Base-by-base conservation (phyloP, 2,888 invertebrate genomes). In the Himalopsyche tibetana region DNA sequence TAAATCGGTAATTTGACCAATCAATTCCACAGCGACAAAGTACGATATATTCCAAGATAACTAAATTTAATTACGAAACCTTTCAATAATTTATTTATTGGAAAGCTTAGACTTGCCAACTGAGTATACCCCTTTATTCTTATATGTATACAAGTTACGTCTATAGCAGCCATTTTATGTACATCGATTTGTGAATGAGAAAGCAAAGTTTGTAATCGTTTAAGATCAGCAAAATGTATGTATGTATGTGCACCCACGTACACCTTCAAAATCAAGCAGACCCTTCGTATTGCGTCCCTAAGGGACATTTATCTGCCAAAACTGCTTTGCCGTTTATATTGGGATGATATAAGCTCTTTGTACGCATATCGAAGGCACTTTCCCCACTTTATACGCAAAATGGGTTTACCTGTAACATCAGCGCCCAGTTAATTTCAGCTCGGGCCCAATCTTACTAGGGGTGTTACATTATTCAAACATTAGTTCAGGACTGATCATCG, bases 401-500 rank as follows among this genome's bases (percentile, higher is more conserved):
- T 28, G 17, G 80, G 51, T 80, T 42, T 80, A 80, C 40, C 80
- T 80, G 42, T 80, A 80, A 28, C 74, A 74, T 74, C 15, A 28
- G 28, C 28, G 74, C 74, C 74, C 28, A 38, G 74, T 74, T 74
- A 82, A 63, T 82, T 82, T 40, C 28, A 40, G 55, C 28, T 55
- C n/a, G 38, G 19, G 82, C 55, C 55, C 55, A 55, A 36, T 38
- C 82, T 38, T 55, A 55, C 82, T 55, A 28, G 55, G 28, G 36
- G 82, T 63, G 40, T 82, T 38, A 63, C 63, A 82, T 82, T 63
- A 82, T 63, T n/a, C 82, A 82, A 82, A 82, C 82, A 82, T 82
- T 82, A 63, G 82, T 63, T 82, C 63, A 82, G 82, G 82, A 38
- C 63, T 82, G 82, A 82, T 82, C 63, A 82, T 82, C 82, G 82